Evolutionary conservation across 2,888 invertebrate genomes (phyloP).

Genomic region (Priocnemis perturbator): DNA sequence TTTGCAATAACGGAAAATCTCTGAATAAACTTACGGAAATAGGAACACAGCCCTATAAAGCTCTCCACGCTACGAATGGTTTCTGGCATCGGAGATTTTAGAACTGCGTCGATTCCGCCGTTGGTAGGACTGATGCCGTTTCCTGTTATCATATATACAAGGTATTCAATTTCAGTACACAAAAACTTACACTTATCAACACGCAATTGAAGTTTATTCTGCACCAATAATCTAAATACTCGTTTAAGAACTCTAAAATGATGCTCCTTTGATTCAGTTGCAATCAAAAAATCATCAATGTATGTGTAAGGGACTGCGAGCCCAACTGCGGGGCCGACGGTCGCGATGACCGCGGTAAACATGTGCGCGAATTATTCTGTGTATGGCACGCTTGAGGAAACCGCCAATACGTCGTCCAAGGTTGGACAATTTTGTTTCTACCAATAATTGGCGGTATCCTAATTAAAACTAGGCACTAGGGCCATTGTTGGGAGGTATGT

Average conservation of each 20-base stretch:
- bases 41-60: constrained; percentile 10
- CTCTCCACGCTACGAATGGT: not conserved
- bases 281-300: constrained; percentile 12
- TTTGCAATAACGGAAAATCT: constrained; percentile 13
- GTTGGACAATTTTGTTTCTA: no score
- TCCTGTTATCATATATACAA: not conserved
- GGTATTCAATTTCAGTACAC: not conserved
- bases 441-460: no score
- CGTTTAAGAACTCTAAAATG: not conserved
- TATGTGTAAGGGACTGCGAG: no score
- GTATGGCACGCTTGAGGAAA: no score
- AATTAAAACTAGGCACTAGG: no score
- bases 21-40: constrained; percentile 14
- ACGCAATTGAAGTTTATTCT: constrained; percentile 5
- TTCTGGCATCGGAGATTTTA: constrained; percentile 5
- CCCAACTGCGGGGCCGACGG: no score
- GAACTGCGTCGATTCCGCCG: not conserved
- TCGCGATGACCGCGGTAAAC: no score
- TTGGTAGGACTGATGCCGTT: constrained; percentile 6
- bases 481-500: no score
- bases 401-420: no score
- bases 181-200: constrained; percentile 18
- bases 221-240: not conserved
- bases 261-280: not conserved
- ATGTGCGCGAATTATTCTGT: no score